phyloP scores from a whole-genome alignment of 53 echinoderm and acorn worm genomes.

The Holothuria scabra region DNA sequence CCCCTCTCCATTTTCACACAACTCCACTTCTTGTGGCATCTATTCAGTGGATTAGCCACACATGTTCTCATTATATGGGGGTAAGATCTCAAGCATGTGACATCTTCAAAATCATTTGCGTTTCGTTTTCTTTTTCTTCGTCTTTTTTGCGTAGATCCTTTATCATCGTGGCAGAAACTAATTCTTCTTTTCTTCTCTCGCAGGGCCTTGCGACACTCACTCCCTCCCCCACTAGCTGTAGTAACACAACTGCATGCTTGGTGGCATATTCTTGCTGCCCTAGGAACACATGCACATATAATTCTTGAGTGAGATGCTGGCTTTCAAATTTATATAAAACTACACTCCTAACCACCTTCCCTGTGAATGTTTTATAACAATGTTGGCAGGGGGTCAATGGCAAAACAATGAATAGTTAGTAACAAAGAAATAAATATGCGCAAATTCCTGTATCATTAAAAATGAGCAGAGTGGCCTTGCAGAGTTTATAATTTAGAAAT shows the following conservation, averaged over 20 bases:
- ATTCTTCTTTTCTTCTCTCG: background rate
- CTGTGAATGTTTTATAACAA: too few species aligned
- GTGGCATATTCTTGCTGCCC: conserved; percentile 80
- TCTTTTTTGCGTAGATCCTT: background rate
- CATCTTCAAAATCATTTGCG: background rate
- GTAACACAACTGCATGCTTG: conserved; percentile 74
- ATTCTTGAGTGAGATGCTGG: conserved; percentile 49
- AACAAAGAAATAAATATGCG: too few species aligned
- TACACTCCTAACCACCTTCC: too few species aligned
- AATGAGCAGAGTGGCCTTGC: too few species aligned
- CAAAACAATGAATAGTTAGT: too few species aligned
- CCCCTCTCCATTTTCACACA: conserved; percentile 16
- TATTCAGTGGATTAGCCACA: conserved; percentile 31
- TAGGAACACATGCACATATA: conserved; percentile 53
- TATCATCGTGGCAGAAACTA: background rate
- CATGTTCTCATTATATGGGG: conserved; percentile 32
- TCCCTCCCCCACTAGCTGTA: conserved; percentile 59
- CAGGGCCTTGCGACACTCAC: conserved; percentile 57
- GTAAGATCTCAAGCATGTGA: background rate
- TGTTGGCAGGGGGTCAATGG: too few species aligned
- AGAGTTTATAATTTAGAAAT: too few species aligned
- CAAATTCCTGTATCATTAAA: too few species aligned
- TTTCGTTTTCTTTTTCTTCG: background rate
- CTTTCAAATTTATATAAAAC: too few species aligned
- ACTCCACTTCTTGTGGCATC: conserved; percentile 32